Conservation (phyloP, 2,888 invertebrate species). For the Bhutanitis thaidina region DNA sequence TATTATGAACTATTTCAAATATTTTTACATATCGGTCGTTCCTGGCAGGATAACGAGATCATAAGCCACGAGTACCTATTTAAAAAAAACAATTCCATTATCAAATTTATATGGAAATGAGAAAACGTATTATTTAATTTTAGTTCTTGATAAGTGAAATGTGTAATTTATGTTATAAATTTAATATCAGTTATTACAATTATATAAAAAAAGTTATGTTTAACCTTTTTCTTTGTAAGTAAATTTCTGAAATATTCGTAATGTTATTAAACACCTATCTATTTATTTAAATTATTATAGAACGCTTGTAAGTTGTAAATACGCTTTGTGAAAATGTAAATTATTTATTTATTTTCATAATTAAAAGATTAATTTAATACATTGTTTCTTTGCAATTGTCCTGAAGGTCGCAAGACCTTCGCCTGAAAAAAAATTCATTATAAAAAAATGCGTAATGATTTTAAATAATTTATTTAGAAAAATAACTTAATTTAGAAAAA, state of each 20-base stretch:
- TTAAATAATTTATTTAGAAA: too few relatives aligned
- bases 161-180: background rate
- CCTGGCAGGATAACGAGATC: background rate
- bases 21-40: background rate
- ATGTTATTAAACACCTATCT: constrained; percentile 18
- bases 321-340: constrained; percentile 64
- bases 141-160: background rate
- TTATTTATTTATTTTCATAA: constrained; percentile 73
- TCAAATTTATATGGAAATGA: background rate
- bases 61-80: background rate
- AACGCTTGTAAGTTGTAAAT: constrained; percentile 67
- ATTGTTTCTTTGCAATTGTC: background rate
- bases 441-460: too few relatives aligned
- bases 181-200: background rate
- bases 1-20: background rate
- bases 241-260: background rate
- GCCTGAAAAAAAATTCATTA: too few relatives aligned
- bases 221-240: background rate
- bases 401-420: background rate
- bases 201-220: background rate
- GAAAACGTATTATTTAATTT: background rate
- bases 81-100: background rate
- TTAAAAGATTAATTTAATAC: constrained; percentile 29
- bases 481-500: too few relatives aligned
- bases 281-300: constrained; percentile 45